Evolutionary conservation across 2,113 vertebrate species (phyloP), one percentile per base, ranked within the genome.

Genomic region (Struthio camelus): DNA sequence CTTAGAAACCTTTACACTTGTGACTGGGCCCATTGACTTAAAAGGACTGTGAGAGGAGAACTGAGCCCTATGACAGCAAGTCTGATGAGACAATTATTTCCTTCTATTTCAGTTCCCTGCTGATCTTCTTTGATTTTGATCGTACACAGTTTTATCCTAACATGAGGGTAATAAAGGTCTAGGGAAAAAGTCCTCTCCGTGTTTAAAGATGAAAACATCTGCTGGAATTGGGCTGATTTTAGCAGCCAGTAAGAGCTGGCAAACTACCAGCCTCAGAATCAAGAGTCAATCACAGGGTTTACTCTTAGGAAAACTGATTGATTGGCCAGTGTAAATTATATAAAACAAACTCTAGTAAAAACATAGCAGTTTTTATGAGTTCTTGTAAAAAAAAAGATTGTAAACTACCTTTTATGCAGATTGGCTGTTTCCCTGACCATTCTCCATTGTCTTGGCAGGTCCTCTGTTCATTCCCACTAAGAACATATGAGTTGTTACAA

Each of bases 371-470:
- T 42, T 90, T 75, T 32, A 14, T n/a, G 51, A 86, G 32, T 70
- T 80, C 50, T 30, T 42, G 50, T 46, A 61, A 83, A 80, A 72
- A 72, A 30, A 83, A 89, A 65, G 62, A 36, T 24, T 18, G 5
- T 61, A 62, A 91, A 53, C 78, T 98, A 99, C 99, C 99, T 99
- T 98, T 99, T 87, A 98, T 98, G 97, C 99, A 99, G 90, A 98
- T 96, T 53, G 99, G 99, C 87, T 98, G 98, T 78, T 98, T 98
- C 76, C 99, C 99, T 82, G 99, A 99, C 99, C 99, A 99, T 81
- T 98, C 98, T 95, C 98, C 99, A 90, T 98, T 97, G 0, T 98
- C 97, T 91, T 99, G 98, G 92, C 99, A 99, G 48, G 98, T 99
- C 95, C 99, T 98, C 95, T 99, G 98, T 69, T 98, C 98, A 48